A percentile compares a stretch with the other conserved stretches of the same genome.
These are phyloP conservation scores for Heliconius aoede DNA, from an alignment of 2,888 invertebrate species.

Conservation along the genomic window DNA sequence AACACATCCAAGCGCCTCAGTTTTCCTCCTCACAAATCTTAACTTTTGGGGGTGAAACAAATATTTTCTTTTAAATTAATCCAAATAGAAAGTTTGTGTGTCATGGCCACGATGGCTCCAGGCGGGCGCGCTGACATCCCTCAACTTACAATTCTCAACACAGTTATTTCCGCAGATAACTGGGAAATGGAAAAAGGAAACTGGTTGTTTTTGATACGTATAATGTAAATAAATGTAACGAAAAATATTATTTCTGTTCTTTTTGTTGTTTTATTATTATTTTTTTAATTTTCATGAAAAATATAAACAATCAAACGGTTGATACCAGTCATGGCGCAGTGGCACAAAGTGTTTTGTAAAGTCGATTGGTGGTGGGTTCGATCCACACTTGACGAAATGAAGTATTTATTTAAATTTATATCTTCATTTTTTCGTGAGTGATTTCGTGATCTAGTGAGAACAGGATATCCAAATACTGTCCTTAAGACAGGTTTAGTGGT, in stretches of 20 bases:
- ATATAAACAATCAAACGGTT: neutral
- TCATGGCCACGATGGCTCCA: constrained; percentile 58
- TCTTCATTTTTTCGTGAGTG: too few relatives aligned
- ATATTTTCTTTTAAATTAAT: constrained; percentile 26
- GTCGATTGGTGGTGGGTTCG: too few relatives aligned
- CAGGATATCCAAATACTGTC: too few relatives aligned
- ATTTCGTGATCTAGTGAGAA: too few relatives aligned
- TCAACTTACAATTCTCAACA: constrained; percentile 56
- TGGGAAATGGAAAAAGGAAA: neutral
- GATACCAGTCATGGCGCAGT: neutral
- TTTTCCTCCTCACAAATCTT: constrained; percentile 35
- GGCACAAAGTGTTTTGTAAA: too few relatives aligned
- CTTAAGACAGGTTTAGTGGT: too few relatives aligned
- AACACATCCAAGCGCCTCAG: constrained; percentile 5
- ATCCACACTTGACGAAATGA: too few relatives aligned
- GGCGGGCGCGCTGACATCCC: constrained; percentile 50
- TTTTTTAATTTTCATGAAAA: neutral
- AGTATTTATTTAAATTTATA: too few relatives aligned
- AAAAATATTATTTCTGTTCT: neutral
- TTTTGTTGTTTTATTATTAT: neutral
- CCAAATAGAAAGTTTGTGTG: constrained; percentile 60
- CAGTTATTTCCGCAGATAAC: constrained; percentile 48
- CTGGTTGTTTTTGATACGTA: neutral
- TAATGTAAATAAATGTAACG: neutral
- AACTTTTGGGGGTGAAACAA: constrained; percentile 18